Conservation (phyloP, 64 coral and sea anemone genomes). For the Actinia equina region DNA sequence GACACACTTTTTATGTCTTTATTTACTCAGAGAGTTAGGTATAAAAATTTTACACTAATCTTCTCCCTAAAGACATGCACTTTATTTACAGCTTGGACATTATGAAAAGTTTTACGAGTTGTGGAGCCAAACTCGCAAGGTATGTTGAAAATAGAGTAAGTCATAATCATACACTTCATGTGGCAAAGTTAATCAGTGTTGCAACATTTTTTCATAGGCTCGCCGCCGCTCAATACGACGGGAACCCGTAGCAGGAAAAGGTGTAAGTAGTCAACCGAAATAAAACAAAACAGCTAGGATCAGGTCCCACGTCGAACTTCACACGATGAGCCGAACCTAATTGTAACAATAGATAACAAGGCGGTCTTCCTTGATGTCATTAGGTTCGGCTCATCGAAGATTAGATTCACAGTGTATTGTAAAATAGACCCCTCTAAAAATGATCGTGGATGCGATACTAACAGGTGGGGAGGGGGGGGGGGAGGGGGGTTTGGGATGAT, state of each 20-base stretch:
- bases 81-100: not conserved
- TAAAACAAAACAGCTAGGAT: not conserved
- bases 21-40: not conserved
- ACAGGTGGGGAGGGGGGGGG: too few species aligned
- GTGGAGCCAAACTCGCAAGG: constrained; percentile 20
- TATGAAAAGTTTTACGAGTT: constrained; percentile 34
- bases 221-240: not conserved
- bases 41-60: not conserved
- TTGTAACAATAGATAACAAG: too few species aligned
- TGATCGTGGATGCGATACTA: too few species aligned
- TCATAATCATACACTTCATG: too few species aligned
- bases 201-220: not conserved
- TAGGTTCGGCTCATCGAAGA: too few species aligned
- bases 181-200: not conserved
- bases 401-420: not conserved
- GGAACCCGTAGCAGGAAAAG: not conserved
- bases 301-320: too few species aligned
- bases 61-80: not conserved
- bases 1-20: not conserved
- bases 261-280: not conserved
- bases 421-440: not conserved
- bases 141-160: not conserved
- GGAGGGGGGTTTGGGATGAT: too few species aligned
- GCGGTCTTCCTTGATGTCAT: too few species aligned
- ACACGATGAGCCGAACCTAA: too few species aligned